Percentiles rank a stretch among this genome's conserved stretches.
These are phyloP conservation scores for Aradophagus sp. DNA, from an alignment of 1,140 invertebrate genomes.

Conservation along the genomic window DNA sequence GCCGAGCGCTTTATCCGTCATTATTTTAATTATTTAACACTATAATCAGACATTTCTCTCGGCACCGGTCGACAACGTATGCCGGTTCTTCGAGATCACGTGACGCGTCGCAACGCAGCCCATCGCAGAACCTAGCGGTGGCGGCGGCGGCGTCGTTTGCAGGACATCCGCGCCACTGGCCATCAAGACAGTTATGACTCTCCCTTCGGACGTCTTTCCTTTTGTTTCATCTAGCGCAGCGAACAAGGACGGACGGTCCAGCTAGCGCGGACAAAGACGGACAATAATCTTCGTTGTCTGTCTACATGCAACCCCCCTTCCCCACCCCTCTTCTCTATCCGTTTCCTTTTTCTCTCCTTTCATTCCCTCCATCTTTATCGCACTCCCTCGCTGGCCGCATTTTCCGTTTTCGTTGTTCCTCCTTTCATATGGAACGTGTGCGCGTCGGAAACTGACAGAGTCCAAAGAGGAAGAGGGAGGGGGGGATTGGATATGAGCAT, in stretches of 20 bases:
- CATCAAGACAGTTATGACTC: slow-evolving; percentile 69
- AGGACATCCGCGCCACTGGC: slow-evolving; percentile 68
- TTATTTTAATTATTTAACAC: not conserved
- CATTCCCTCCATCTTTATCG: slow-evolving; percentile 25
- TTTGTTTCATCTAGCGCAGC: slow-evolving; percentile 44
- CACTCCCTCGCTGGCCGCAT: not conserved
- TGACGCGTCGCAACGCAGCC: slow-evolving; percentile 11
- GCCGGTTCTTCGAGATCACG: slow-evolving; percentile 8
- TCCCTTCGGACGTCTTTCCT: slow-evolving; percentile 59
- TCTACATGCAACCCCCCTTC: slow-evolving; percentile 6
- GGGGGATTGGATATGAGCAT: slow-evolving; percentile 30
- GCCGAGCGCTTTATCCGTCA: not conserved
- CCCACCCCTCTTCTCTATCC: not conserved
- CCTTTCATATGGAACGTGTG: slow-evolving; percentile 19
- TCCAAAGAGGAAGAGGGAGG: slow-evolving; percentile 13
- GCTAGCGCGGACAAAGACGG: slow-evolving; percentile 11
- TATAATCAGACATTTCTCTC: not conserved
- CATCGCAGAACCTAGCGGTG: slow-evolving; percentile 17
- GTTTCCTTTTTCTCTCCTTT: slow-evolving; percentile 1
- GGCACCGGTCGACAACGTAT: slow-evolving; percentile 8
- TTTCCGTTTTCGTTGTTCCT: slow-evolving; percentile 11
- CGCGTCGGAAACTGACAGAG: slow-evolving; percentile 38
- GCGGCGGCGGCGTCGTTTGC: slow-evolving; percentile 49
- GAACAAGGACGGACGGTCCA: slow-evolving; percentile 22
- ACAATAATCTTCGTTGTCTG: slow-evolving; percentile 10